Base-by-base conservation (phyloP, 2,888 invertebrate genomes). In the Steromphala cineraria region DNA sequence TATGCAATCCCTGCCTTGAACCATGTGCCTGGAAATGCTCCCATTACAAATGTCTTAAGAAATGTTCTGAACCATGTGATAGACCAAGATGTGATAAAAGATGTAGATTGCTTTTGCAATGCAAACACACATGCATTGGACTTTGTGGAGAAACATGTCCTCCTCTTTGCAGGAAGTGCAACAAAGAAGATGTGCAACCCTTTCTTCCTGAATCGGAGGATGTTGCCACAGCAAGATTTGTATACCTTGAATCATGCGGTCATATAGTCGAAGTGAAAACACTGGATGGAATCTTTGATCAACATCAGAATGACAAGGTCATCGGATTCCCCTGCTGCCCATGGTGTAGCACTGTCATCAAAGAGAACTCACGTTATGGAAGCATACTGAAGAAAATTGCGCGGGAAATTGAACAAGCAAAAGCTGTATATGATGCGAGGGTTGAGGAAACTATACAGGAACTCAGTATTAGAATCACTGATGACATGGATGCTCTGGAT, bases 121-220 rank as follows among this genome's bases (percentile, higher is more conserved):
- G 96, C 93, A 93, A 94, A 0, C 96, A 96, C 93, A 89, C 90
- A 4, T 91, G 96, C 92, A 94, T 95, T 90, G 96, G 96, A 19
- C 94, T 96, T 76, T 96, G 96, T 93, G 96, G 96, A 15, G 96
- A 96, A 92, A 95, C 94, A 10, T 96, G 96, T 91, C 96, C 96
- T 21, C 91, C 92, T 53, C 87, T 95, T 80, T 96, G 96, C 93
- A 92, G 94, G 31, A 71, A 90, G 15, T 96, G 96, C 93, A 89
- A 95, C 62, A 78, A 85, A 52, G 89, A 90, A 2, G 62, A 62
- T 13, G 40, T 74, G 52, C 21, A 82, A 7, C 80, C 67, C 3
- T 88, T 87, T 52, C 82, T 94, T 52, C 93, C 94, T 85, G 94
- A 94, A 1, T 87, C 81, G 78, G 94, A 95, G 89, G 94, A 94